Evolutionary conservation across 2,113 vertebrate species (phyloP).

Genomic region (Romanogobio albipinnatus): DNA sequence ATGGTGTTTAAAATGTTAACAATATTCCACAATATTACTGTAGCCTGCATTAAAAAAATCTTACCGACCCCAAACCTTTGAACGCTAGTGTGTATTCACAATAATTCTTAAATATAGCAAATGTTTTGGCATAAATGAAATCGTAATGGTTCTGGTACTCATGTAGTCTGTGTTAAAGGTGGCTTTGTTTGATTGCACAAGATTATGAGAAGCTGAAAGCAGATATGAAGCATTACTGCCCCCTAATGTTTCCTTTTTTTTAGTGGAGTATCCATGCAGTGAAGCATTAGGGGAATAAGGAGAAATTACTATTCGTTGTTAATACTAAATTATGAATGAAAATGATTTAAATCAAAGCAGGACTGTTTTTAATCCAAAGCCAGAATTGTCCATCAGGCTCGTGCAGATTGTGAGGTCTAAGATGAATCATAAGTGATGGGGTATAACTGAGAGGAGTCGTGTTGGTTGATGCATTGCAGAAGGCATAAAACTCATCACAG

Average conservation of each 20-base stretch:
- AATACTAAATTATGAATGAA: conserved; percentile 7
- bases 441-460: conserved; percentile 48
- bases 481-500: conserved; percentile 25
- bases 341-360: conserved; percentile 18
- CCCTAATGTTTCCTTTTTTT: conserved; percentile 64
- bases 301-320: not conserved
- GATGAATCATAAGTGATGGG: conserved; percentile 48
- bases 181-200: not conserved
- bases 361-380: conserved; percentile 12
- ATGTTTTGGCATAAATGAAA: not conserved
- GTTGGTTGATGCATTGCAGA: not conserved
- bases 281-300: not conserved
- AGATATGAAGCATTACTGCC: conserved; percentile 64
- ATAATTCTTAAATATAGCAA: not conserved
- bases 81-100: not conserved
- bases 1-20: no score
- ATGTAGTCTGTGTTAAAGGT: not conserved
- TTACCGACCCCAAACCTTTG: not conserved
- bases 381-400: conserved; percentile 41
- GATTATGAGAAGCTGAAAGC: not conserved
- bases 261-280: not conserved
- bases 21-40: no score
- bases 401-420: conserved; percentile 52
- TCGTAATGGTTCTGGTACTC: no score
- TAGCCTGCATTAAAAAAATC: no score